phyloP scores from a whole-genome alignment of 2,888 invertebrate species.

The Vesta saturnalis region DNA sequence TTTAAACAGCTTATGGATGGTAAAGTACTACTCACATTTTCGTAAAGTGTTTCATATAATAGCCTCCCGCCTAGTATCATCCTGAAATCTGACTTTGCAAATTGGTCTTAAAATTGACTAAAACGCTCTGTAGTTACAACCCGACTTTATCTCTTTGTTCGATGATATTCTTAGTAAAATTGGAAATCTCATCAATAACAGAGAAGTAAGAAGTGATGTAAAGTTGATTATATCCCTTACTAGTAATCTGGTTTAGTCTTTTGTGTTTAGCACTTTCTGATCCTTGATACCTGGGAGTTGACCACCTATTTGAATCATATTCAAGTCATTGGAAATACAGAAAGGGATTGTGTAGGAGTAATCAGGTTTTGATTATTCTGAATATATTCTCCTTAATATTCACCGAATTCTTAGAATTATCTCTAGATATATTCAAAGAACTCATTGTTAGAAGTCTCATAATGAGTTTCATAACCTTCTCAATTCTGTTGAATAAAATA shows the following conservation, averaged over 20 bases:
- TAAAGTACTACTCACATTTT: not conserved
- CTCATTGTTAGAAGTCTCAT: too few relatives aligned
- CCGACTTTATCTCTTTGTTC: not conserved
- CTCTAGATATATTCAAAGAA: not conserved
- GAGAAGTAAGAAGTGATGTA: not conserved
- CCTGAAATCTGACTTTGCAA: not conserved
- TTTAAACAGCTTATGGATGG: not conserved
- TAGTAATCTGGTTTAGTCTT: not conserved
- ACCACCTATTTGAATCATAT: not conserved
- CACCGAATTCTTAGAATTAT: not conserved
- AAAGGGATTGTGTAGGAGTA: too few relatives aligned
- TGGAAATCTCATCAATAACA: not conserved
- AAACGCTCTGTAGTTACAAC: not conserved
- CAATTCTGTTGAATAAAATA: not conserved
- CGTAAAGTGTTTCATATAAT: not conserved
- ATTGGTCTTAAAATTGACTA: not conserved
- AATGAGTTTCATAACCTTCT: not conserved
- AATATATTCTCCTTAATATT: not conserved
- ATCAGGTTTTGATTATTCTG: not conserved
- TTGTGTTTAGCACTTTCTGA: not conserved
- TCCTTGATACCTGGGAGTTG: not conserved
- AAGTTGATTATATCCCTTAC: not conserved
- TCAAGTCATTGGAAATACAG: not conserved
- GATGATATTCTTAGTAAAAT: not conserved
- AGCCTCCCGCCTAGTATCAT: not conserved